Evolutionary conservation across 2,888 invertebrate species (phyloP), one percentile per base, ranked within the genome.

Genomic region (Panzeria rudis): DNA sequence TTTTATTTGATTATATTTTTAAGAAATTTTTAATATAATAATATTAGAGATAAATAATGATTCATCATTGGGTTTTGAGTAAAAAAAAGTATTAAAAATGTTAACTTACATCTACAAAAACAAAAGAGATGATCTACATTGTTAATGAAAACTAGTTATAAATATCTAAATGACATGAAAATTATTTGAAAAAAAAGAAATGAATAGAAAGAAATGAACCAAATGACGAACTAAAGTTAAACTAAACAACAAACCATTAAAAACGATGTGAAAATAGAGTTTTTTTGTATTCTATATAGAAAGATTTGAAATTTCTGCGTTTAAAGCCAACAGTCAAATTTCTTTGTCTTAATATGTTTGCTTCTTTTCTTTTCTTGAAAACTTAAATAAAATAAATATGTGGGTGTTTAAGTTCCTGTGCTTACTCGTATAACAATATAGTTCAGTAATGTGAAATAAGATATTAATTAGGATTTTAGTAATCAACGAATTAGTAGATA

Each of bases 1-100:
- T 75, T 85, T 85, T 85, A 85, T 85, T 85, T 59, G 69, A 75
- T 75, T 82, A 82, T 75, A 64, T 23, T 82, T 50, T 71, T 61
- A 75, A 52, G 82, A 78, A 79, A 82, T 75, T 69, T 52, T 44
- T 81, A 62, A 61, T 77, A 29, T 29, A 29, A n/a, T n/a, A n/a
- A n/a, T 23, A 41, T 82, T 69, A 61, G 56, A 69, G 35, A 73
- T 50, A 77, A 73, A 47, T 72, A 77, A 73, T 54, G 77, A 32
- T 77, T 76, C 9, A 75, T 73, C 44, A 77, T 69, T 69, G 35
- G 38, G 47, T 77, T 25, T 69, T 62, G 44, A 61, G 54, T 78
- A 69, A 54, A 81, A 52, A 56, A 72, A 47, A 78, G 3, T 50
- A 29, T 20, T 72, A 73, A 78, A 71, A 41, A 71, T 52, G 50